Conservation (phyloP, 2,797 vertebrate genomes). For the Gymnoscopelus braueri region DNA sequence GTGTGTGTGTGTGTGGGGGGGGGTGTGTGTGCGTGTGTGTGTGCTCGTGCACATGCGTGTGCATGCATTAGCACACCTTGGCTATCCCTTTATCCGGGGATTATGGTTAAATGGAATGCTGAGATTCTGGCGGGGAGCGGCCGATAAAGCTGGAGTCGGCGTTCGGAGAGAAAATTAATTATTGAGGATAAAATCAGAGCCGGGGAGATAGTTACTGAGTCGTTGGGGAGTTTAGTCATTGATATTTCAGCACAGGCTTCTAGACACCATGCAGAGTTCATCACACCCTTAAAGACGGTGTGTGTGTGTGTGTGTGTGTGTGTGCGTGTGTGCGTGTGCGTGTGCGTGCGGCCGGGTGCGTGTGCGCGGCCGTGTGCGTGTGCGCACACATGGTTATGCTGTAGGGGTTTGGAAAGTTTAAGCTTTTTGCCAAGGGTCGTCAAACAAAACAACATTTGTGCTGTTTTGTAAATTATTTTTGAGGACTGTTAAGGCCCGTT, state of each 20-base stretch:
- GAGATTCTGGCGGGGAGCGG: constrained; percentile 65
- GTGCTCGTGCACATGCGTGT: constrained; percentile 6
- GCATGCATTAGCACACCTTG: constrained; percentile 71
- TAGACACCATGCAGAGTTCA: constrained; percentile 66
- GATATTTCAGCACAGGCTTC: constrained; percentile 72
- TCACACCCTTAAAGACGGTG: constrained; percentile 50
- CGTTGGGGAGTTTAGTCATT: constrained; percentile 75
- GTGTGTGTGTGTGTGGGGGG: background rate
- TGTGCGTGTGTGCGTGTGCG: background rate
- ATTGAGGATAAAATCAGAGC: constrained; percentile 78
- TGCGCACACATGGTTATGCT: background rate
- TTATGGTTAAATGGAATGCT: constrained; percentile 79
- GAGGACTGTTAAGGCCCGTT: background rate
- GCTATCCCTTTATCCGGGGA: constrained; percentile 71
- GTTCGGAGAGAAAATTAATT: constrained; percentile 78
- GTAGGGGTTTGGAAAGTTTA: constrained; percentile 45
- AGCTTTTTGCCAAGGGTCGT: constrained; percentile 32
- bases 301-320: constrained; percentile 13
- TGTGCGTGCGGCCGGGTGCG: too few relatives aligned
- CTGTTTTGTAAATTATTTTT: constrained; percentile 12
- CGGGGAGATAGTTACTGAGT: constrained; percentile 70
- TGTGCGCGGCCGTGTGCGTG: background rate
- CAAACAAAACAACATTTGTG: constrained; percentile 16
- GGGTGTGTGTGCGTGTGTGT: background rate
- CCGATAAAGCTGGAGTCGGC: constrained; percentile 69